These are phyloP conservation scores for Phymanthus crucifer DNA, from an alignment of 92 coral and sea anemone species.

Conservation along the genomic window DNA sequence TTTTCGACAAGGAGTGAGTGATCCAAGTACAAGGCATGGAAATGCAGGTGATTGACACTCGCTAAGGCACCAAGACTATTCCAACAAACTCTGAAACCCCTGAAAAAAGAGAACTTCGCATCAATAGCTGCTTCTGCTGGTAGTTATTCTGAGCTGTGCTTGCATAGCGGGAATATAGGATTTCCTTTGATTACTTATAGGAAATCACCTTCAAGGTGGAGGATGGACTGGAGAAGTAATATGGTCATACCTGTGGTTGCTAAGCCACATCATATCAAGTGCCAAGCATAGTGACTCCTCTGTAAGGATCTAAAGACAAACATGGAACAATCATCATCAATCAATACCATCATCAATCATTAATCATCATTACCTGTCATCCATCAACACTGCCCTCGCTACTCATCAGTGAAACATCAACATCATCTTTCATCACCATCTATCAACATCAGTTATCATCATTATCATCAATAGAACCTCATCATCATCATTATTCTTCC, in stretches of 20 bases:
- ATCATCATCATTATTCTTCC: too few relatives aligned
- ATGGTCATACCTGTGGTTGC: conserved; percentile 39
- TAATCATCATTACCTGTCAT: not conserved
- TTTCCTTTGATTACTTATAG: too few relatives aligned
- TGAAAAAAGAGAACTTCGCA: conserved; percentile 9
- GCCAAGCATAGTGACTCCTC: conserved; percentile 41
- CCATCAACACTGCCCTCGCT: too few relatives aligned
- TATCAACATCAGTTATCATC: too few relatives aligned
- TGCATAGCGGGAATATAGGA: not conserved
- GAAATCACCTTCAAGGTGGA: too few relatives aligned
- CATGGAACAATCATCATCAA: not conserved
- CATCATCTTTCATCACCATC: too few relatives aligned
- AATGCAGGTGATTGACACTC: conserved; percentile 65
- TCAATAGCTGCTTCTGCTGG: not conserved
- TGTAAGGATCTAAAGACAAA: conserved; percentile 17
- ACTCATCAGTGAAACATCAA: too few relatives aligned
- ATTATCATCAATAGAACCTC: too few relatives aligned
- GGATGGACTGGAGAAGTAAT: not conserved
- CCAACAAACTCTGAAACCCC: conserved; percentile 59
- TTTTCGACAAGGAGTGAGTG: conserved; percentile 41
- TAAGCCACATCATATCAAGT: conserved; percentile 38
- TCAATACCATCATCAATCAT: not conserved
- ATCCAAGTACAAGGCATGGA: conserved; percentile 56
- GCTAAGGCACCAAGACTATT: conserved; percentile 67
- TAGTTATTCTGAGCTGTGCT: not conserved